Percentiles rank a stretch among this genome's conserved stretches.
These are phyloP conservation scores for Zaprionus tsacasi DNA, from an alignment of 1,140 invertebrate genomes.

Conservation along the genomic window DNA sequence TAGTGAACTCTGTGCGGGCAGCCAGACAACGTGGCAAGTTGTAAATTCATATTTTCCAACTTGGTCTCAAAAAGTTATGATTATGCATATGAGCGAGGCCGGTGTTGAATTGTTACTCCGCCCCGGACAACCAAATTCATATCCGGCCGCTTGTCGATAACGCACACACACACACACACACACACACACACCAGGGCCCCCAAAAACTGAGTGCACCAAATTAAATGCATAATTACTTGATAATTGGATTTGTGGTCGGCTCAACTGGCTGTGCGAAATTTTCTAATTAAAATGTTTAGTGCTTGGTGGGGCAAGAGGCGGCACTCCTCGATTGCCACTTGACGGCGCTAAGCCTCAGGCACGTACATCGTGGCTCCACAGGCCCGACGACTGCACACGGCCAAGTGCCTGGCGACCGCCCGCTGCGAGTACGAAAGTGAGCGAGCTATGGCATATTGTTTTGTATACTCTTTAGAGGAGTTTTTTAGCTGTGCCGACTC, in stretches of 20 bases:
- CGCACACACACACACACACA: neutral
- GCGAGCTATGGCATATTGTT: constrained; percentile 12
- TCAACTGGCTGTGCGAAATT: constrained; percentile 73
- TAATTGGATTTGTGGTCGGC: constrained; percentile 79
- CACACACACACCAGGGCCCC: neutral
- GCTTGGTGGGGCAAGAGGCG: constrained; percentile 31
- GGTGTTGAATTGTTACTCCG: constrained; percentile 53
- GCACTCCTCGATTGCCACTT: constrained; percentile 38
- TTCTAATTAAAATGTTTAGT: constrained; percentile 82
- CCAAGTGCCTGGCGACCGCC: constrained; percentile 24
- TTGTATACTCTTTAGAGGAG: constrained; percentile 10
- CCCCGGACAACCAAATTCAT: constrained; percentile 51
- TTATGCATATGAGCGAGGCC: constrained; percentile 42
- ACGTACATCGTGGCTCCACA: constrained; percentile 24
- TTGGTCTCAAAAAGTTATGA: constrained; percentile 55
- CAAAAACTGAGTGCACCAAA: constrained; percentile 50
- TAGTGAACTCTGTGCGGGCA: constrained; percentile 27
- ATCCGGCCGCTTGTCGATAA: constrained; percentile 39
- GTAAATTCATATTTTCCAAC: constrained; percentile 63
- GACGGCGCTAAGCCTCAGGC: constrained; percentile 45
- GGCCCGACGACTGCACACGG: neutral
- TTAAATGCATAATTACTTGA: constrained; percentile 82
- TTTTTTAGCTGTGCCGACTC: neutral
- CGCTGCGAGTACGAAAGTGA: constrained; percentile 18
- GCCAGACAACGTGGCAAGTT: constrained; percentile 37